Conservation (phyloP, 2,797 vertebrate species). For the Prunella strophiata region DNA sequence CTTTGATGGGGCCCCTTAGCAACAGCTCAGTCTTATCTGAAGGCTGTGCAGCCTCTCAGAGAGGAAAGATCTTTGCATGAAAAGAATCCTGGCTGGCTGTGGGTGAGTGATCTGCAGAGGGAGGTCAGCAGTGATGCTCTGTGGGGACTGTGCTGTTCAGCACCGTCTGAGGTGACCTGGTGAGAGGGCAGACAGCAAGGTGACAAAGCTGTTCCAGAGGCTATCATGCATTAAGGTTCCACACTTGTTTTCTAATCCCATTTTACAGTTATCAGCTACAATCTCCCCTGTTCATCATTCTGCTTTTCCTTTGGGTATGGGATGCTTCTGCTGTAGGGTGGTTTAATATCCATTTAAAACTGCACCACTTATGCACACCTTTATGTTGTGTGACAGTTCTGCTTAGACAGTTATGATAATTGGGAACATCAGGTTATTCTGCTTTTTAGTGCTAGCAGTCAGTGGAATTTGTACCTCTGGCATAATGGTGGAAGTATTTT, state of each 20-base stretch:
- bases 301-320: not conserved
- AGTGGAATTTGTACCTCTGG: constrained; percentile 1
- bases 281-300: not conserved
- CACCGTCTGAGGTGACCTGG: not conserved
- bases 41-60: not conserved
- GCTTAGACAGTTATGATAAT: not conserved
- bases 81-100: not conserved
- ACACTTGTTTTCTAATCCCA: not conserved
- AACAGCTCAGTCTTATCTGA: not conserved
- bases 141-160: not conserved
- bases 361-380: not conserved
- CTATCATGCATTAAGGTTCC: not conserved
- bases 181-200: not conserved
- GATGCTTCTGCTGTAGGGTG: not conserved
- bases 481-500: constrained; percentile 21
- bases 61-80: not conserved
- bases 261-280: not conserved
- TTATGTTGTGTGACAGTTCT: constrained; percentile 56
- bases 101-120: not conserved
- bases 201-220: not conserved
- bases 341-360: constrained; percentile 18
- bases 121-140: not conserved
- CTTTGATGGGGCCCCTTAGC: not conserved
- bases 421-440: not conserved
- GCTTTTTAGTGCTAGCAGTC: not conserved